Conservation (phyloP, 2,797 vertebrate genomes). For the Otolemur crassicaudatus region DNA sequence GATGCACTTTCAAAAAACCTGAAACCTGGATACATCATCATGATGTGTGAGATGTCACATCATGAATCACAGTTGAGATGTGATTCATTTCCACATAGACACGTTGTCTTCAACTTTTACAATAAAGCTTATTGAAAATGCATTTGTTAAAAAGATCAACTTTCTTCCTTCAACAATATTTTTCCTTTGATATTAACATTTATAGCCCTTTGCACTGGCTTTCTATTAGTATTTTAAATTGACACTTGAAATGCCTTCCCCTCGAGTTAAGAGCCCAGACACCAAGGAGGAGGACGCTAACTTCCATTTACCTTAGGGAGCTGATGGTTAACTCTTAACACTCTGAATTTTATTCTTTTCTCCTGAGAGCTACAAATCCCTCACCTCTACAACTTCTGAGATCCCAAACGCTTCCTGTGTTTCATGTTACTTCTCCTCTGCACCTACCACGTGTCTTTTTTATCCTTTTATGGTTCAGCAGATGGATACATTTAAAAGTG, state of each 20-base stretch:
- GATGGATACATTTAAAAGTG: conserved; percentile 67
- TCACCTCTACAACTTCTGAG: background rate
- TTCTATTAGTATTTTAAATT: conserved; percentile 40
- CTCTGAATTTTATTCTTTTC: background rate
- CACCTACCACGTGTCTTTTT: conserved; percentile 30
- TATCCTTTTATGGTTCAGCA: conserved; percentile 45
- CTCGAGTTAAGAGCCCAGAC: background rate
- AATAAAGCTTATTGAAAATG: conserved; percentile 25
- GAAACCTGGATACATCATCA: background rate
- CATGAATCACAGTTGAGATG: background rate
- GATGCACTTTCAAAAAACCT: background rate
- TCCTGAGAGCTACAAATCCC: background rate
- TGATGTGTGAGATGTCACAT: background rate
- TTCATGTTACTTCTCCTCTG: background rate
- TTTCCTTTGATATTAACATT: background rate
- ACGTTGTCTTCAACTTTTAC: conserved; percentile 15
- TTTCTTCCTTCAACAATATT: background rate
- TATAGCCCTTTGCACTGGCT: background rate
- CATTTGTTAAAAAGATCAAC: conserved; percentile 48
- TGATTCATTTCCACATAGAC: conserved; percentile 54
- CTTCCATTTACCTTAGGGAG: background rate
- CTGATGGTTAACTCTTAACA: background rate
- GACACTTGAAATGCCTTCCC: background rate
- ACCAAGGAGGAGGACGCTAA: background rate
- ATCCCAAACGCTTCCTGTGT: background rate